Conservation (phyloP, 2,888 invertebrate species). For the Ectemnius cavifrons region DNA sequence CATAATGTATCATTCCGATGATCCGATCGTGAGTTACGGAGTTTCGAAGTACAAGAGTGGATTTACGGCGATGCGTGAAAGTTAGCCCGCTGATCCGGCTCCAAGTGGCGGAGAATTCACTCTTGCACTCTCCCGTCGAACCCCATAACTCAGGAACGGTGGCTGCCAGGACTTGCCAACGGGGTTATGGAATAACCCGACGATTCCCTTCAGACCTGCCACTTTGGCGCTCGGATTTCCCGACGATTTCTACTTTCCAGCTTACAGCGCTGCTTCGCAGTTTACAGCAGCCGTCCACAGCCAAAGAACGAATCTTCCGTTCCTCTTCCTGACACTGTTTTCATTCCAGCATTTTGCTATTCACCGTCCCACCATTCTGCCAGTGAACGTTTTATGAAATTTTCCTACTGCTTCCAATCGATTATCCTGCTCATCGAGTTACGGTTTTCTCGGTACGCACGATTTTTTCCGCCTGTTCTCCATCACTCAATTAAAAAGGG, state of each 20-base stretch:
- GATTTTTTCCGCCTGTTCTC: neutral
- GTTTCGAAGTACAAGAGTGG: constrained; percentile 61
- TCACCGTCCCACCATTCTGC: too few relatives aligned
- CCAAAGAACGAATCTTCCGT: too few relatives aligned
- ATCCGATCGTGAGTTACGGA: constrained; percentile 64
- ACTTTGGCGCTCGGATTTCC: constrained; percentile 3
- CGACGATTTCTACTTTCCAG: constrained; percentile 7
- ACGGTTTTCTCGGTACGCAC: neutral
- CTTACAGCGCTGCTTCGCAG: neutral
- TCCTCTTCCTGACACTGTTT: too few relatives aligned
- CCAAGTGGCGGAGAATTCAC: constrained; percentile 61
- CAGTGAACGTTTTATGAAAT: too few relatives aligned
- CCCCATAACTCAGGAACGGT: constrained; percentile 55
- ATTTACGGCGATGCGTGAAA: constrained; percentile 63
- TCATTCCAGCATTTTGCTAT: too few relatives aligned
- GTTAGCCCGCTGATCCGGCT: constrained; percentile 63
- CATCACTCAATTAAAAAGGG: constrained; percentile 3
- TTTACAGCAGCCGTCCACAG: neutral
- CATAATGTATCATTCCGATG: constrained; percentile 64
- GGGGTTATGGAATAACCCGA: constrained; percentile 55
- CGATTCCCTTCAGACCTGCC: constrained; percentile 39
- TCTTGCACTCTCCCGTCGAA: constrained; percentile 57
- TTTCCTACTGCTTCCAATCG: too few relatives aligned
- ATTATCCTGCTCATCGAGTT: too few relatives aligned
- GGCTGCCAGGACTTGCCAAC: constrained; percentile 35